Evolutionary conservation across 1,140 invertebrate genomes (phyloP).

Genomic region (Drosophila sechellia): DNA sequence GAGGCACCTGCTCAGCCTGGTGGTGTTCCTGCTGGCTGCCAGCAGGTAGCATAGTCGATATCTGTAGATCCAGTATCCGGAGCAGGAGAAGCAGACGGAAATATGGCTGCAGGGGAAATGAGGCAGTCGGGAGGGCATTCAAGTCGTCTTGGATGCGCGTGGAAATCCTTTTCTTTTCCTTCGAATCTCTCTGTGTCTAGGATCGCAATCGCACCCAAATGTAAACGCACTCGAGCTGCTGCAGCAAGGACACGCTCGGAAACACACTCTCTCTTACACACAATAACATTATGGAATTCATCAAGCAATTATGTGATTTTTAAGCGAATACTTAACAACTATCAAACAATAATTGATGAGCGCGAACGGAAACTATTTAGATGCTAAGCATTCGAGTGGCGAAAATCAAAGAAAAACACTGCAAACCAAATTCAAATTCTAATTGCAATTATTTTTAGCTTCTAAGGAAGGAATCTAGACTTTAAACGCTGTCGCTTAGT

Average conservation of each 20-base stretch:
- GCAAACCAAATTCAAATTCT: constrained; percentile 68
- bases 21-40: constrained; percentile 42
- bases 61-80: constrained; percentile 17
- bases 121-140: constrained; percentile 59
- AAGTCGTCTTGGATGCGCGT: constrained; percentile 57
- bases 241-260: constrained; percentile 30
- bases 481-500: constrained; percentile 33
- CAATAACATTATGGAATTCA: constrained; percentile 74
- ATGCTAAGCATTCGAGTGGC: constrained; percentile 66
- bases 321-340: constrained; percentile 79
- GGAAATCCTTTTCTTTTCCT: constrained; percentile 46
- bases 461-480: constrained; percentile 49
- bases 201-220: constrained; percentile 64
- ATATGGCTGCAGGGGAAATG: constrained; percentile 38
- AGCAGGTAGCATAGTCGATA: constrained; percentile 61
- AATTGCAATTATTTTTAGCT: constrained; percentile 78
- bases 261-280: neutral
- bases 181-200: constrained; percentile 60
- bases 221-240: constrained; percentile 53
- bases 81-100: constrained; percentile 24
- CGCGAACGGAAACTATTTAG: constrained; percentile 35
- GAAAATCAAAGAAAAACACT: constrained; percentile 61
- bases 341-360: constrained; percentile 79
- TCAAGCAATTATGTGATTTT: constrained; percentile 83
- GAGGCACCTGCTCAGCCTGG: constrained; percentile 55